phyloP scores from a whole-genome alignment of 2,888 invertebrate species.

The Drosophila peninsularis region DNA sequence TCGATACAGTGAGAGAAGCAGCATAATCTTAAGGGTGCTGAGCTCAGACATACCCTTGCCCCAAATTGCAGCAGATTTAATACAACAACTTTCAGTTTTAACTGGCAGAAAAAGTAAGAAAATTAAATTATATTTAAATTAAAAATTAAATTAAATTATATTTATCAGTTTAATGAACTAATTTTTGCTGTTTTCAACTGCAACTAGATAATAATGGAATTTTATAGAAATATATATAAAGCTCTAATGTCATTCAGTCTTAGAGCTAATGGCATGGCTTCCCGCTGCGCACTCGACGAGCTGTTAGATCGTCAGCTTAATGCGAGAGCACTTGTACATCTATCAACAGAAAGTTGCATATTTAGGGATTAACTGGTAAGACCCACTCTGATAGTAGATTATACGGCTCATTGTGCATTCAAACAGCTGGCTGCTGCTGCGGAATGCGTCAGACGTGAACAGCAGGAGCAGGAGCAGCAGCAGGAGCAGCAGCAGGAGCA shows the following conservation, averaged over 20 bases:
- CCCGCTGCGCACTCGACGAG: background rate
- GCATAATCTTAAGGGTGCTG: background rate
- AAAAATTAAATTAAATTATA: too few species aligned
- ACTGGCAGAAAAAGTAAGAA: background rate
- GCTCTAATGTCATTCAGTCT: too few species aligned
- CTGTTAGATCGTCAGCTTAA: background rate
- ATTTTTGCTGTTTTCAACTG: background rate
- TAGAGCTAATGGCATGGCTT: too few species aligned
- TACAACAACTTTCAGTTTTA: background rate
- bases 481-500: background rate
- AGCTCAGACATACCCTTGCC: background rate
- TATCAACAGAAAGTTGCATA: background rate
- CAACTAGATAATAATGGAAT: background rate
- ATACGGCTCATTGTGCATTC: slow-evolving; percentile 7
- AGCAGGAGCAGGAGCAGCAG: slow-evolving; percentile 7
- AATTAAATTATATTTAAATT: too few species aligned
- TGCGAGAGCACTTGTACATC: background rate
- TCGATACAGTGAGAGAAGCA: background rate
- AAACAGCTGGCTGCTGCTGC: slow-evolving; percentile 4
- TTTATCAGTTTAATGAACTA: too few species aligned
- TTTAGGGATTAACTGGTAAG: background rate
- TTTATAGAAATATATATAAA: background rate
- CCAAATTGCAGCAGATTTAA: background rate
- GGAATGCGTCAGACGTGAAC: slow-evolving; percentile 6
- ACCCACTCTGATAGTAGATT: background rate